Evolutionary conservation across 2,113 vertebrate species (phyloP), one percentile per base, ranked within the genome.

Genomic region (Eolophus roseicapilla): DNA sequence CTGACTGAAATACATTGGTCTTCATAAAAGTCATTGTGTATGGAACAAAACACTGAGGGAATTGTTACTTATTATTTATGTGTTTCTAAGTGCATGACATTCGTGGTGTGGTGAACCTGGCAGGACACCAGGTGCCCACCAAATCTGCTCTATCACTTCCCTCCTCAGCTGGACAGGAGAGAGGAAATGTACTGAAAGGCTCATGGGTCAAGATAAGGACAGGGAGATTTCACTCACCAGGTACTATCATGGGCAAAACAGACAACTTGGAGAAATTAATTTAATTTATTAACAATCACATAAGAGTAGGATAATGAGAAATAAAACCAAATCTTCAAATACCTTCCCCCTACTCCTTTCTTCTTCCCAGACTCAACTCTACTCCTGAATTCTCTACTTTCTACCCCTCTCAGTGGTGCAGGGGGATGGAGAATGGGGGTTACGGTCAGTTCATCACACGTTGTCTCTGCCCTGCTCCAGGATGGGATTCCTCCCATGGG

Each of bases 401-500:
- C 6, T 82, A 59, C 21, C 37, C 24, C 9, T 4, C 20, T 11
- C 24, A 59, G 37, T 2, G 3, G 31, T 5, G 3, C 39, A 37
- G 50, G 6, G 44, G n/a, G 1, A 60, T 20, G 31, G 21, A 12
- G 35, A 81, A 63, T 10, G 12, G 5, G 2, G 8, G 21, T 9
- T 60, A 9, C 10, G 11, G 13, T 24, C 44, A 33, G n/a, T 47
- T 43, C 27, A 43, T 12, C 27, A 28, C 7, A 35, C 0, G 0
- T 43, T 47, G 7, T 35, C 39, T 70, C 44, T 88, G n/a, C 19
- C 13, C 14, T 39, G 4, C 17, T 71, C 24, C 35, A 62, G 13
- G 0, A 0, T n/a, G 17, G 50, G 63, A 17, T 55, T 2, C 16
- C 19, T 71, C 24, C 20, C 14, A 15, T 1, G 3, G 14, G 6